A percentile compares a stretch with the other conserved stretches of the same genome.
These are phyloP conservation scores for Caenorhabditis becei DNA, from an alignment of 2,888 invertebrate genomes.

Conservation along the genomic window DNA sequence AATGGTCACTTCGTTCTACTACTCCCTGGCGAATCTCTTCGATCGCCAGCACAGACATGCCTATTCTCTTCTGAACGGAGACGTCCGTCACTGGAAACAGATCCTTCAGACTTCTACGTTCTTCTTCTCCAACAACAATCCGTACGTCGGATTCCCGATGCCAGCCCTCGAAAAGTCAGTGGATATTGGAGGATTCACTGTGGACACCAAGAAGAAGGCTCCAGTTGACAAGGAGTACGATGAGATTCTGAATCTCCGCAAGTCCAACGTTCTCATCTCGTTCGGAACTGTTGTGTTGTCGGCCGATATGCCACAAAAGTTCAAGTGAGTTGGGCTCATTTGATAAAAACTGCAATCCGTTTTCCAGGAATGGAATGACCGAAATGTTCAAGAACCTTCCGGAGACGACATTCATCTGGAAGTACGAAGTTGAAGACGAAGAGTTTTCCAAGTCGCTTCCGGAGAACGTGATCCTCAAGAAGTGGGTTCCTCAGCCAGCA, in stretches of 20 bases:
- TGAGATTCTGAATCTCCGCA: not conserved
- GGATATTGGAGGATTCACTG: slow-evolving; percentile 42
- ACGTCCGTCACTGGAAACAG: slow-evolving; percentile 19
- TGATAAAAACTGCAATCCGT: not conserved
- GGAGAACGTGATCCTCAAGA: slow-evolving; percentile 29
- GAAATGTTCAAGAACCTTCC: slow-evolving; percentile 25
- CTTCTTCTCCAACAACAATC: slow-evolving; percentile 37
- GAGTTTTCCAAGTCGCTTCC: slow-evolving; percentile 19
- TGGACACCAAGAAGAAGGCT: not conserved
- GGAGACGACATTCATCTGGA: slow-evolving; percentile 49
- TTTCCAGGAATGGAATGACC: slow-evolving; percentile 22
- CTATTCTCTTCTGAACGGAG: slow-evolving; percentile 12
- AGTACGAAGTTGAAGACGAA: slow-evolving; percentile 37
- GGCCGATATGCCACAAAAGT: slow-evolving; percentile 7
- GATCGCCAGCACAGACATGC: not conserved
- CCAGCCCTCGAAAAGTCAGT: slow-evolving; percentile 12
- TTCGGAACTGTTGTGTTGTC: slow-evolving; percentile 13
- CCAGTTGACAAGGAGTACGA: not conserved
- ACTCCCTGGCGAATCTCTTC: not conserved
- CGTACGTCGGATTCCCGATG: slow-evolving; percentile 21
- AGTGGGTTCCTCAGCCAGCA: slow-evolving; percentile 43
- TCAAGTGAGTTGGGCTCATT: not conserved
- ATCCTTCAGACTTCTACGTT: slow-evolving; percentile 31
- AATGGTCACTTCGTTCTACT: not conserved
- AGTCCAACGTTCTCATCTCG: slow-evolving; percentile 3